These are phyloP conservation scores for Polylopha cassiicola DNA, from an alignment of 2,888 invertebrate genomes.

Conservation along the genomic window DNA sequence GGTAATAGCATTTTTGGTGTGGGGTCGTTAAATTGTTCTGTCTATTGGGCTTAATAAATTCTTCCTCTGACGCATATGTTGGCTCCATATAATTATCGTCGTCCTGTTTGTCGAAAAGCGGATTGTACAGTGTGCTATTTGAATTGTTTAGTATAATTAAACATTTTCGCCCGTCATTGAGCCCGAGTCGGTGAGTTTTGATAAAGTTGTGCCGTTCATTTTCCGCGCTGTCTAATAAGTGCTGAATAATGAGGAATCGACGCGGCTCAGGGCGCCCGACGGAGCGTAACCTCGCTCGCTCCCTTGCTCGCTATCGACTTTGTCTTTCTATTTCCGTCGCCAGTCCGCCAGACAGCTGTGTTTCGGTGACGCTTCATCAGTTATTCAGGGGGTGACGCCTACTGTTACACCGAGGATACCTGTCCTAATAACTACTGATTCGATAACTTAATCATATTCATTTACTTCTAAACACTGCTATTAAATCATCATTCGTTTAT, in stretches of 20 bases:
- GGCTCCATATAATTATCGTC: constrained; percentile 14
- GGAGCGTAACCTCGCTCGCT: constrained; percentile 18
- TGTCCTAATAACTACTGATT: constrained; percentile 14
- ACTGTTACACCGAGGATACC: constrained; percentile 35
- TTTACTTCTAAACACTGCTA: background rate
- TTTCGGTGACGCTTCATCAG: constrained; percentile 45
- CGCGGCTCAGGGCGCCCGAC: constrained; percentile 6
- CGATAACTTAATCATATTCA: constrained; percentile 2
- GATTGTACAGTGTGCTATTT: too few species aligned
- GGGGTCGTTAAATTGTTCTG: constrained; percentile 9
- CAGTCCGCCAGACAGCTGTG: constrained; percentile 39
- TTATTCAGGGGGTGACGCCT: constrained; percentile 38
- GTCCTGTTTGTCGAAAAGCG: constrained; percentile 13
- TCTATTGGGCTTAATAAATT: constrained; percentile 15
- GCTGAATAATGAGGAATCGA: constrained; percentile 20
- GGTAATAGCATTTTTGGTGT: too few species aligned
- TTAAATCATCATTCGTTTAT: background rate
- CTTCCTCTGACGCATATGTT: constrained; percentile 18
- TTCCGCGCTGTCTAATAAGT: constrained; percentile 15
- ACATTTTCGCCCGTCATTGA: constrained; percentile 7
- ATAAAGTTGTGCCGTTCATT: constrained; percentile 9
- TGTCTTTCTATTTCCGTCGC: constrained; percentile 51
- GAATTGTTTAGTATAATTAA: constrained; percentile 3
- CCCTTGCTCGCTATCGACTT: constrained; percentile 42
- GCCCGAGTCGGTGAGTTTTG: constrained; percentile 12